Evolutionary conservation across 1,140 invertebrate genomes (phyloP).

Genomic region (Heterodera schachtii): DNA sequence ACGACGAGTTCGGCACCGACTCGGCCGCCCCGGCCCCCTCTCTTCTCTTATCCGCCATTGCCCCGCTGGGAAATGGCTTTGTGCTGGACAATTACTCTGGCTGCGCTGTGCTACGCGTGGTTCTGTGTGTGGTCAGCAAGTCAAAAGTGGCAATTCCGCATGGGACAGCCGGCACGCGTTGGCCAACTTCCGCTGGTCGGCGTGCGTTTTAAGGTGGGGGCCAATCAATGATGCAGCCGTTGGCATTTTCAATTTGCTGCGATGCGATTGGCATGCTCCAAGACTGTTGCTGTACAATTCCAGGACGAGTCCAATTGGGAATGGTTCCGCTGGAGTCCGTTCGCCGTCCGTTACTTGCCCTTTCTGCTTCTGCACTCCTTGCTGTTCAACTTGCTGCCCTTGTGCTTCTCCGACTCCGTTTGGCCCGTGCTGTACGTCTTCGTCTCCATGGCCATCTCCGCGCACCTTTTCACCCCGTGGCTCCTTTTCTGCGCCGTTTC

Average conservation of each 20-base stretch:
- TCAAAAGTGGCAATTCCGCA: slow-evolving; percentile 52
- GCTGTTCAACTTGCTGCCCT: slow-evolving; percentile 56
- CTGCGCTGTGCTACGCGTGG: slow-evolving; percentile 54
- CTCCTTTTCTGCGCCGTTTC: slow-evolving; percentile 49
- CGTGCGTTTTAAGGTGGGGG: slow-evolving; percentile 50
- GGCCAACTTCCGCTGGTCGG: slow-evolving; percentile 50
- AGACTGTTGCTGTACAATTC: not conserved
- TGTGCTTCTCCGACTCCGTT: slow-evolving; percentile 38
- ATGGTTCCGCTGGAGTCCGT: slow-evolving; percentile 59
- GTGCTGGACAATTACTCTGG: slow-evolving; percentile 46
- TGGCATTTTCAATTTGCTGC: slow-evolving; percentile 3
- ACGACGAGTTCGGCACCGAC: not conserved
- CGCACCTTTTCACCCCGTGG: slow-evolving; percentile 54
- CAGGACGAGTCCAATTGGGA: slow-evolving; percentile 65
- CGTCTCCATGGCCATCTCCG: slow-evolving; percentile 48
- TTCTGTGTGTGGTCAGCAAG: slow-evolving; percentile 57
- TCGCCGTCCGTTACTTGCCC: slow-evolving; percentile 53
- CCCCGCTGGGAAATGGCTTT: slow-evolving; percentile 55
- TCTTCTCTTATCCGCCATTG: slow-evolving; percentile 57
- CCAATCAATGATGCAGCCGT: not conserved
- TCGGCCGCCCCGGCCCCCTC: not conserved
- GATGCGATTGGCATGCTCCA: too few relatives aligned
- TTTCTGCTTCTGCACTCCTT: slow-evolving; percentile 50
- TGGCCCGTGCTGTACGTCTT: slow-evolving; percentile 45
- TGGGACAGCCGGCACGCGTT: slow-evolving; percentile 53